Evolutionary conservation across 1,140 invertebrate genomes (phyloP).

Genomic region (Octopus sinensis): DNA sequence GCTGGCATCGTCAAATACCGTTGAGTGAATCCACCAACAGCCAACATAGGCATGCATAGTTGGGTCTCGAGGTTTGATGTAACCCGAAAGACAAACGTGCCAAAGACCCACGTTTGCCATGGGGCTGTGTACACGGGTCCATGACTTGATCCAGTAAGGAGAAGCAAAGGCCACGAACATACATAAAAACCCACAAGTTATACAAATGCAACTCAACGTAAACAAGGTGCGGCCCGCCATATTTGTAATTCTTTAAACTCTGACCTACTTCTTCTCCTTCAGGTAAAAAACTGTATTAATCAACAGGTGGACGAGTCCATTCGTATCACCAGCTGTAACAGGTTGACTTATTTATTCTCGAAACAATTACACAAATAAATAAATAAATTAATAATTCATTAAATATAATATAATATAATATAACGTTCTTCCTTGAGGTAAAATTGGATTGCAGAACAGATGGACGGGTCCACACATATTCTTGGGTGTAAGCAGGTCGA

Average conservation of each 20-base stretch:
- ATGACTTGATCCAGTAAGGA: conserved; percentile 95
- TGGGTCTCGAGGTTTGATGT: conserved; percentile 85
- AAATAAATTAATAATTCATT: too few relatives aligned
- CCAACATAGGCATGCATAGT: conserved; percentile 86
- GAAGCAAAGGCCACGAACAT: conserved; percentile 85
- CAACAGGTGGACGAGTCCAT: too few relatives aligned
- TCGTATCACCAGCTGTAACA: too few relatives aligned
- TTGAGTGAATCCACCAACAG: conserved; percentile 89
- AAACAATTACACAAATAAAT: too few relatives aligned
- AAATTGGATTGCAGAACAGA: too few relatives aligned
- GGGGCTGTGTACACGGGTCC: conserved; percentile 80
- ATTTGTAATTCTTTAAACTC: conserved; percentile 17
- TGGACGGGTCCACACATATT: too few relatives aligned
- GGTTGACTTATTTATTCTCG: too few relatives aligned
- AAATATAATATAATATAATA: too few relatives aligned
- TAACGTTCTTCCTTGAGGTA: too few relatives aligned
- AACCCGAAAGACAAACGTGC: conserved; percentile 93
- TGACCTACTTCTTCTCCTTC: too few relatives aligned
- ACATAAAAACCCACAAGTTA: conserved; percentile 46
- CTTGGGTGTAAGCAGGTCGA: too few relatives aligned
- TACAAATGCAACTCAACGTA: conserved; percentile 39
- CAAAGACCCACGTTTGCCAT: conserved; percentile 80
- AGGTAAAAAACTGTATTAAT: too few relatives aligned
- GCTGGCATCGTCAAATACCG: conserved; percentile 84
- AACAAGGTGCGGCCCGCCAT: conserved; percentile 33